Conservation (phyloP, 2,113 vertebrate genomes). For the Perccottus glenii region DNA sequence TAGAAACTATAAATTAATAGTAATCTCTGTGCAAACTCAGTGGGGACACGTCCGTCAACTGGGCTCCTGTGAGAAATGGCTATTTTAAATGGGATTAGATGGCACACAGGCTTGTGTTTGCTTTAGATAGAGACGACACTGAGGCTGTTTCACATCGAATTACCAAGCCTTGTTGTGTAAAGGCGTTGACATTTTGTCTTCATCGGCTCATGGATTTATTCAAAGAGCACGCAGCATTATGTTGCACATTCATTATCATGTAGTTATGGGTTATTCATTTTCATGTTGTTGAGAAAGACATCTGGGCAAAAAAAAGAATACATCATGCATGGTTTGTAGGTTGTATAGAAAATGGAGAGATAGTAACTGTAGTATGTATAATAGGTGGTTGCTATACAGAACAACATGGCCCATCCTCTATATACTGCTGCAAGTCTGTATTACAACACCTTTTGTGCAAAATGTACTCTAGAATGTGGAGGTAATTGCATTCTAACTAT, state of each 20-base stretch:
- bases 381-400: too few species aligned
- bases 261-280: constrained; percentile 8
- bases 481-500: too few species aligned
- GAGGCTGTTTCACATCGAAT: constrained; percentile 34
- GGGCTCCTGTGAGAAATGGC: constrained; percentile 43
- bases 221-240: constrained; percentile 1
- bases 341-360: not conserved
- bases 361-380: too few species aligned
- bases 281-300: constrained; percentile 1
- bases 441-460: too few species aligned
- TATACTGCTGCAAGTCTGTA: too few species aligned
- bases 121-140: constrained; percentile 57
- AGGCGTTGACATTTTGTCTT: constrained; percentile 5
- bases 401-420: too few species aligned
- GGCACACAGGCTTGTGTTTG: constrained; percentile 35
- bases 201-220: constrained; percentile 1
- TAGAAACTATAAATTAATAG: constrained; percentile 69
- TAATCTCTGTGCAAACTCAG: constrained; percentile 56
- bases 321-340: constrained; percentile 1
- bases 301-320: not conserved
- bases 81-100: constrained; percentile 45
- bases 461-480: too few species aligned
- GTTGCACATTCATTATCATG: constrained; percentile 2
- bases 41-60: constrained; percentile 64
- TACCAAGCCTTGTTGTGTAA: constrained; percentile 18